phyloP scores from a whole-genome alignment of 2,888 invertebrate species.

The Dicranocentrus wangi region DNA sequence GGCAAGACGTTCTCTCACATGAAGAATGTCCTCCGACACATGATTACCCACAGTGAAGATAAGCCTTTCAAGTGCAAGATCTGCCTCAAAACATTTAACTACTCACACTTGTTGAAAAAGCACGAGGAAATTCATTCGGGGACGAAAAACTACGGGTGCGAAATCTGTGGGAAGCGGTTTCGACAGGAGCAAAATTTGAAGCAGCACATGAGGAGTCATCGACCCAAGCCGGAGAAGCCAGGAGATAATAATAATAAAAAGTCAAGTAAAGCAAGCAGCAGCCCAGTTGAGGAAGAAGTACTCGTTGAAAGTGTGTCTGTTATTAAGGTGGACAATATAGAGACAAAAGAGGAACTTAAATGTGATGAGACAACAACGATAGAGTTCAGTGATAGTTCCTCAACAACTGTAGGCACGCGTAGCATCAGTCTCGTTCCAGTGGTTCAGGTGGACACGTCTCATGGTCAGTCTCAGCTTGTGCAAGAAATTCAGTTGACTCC shows the following conservation, averaged over 20 bases:
- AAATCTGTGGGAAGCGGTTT: conserved; percentile 39
- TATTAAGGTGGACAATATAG: too few relatives aligned
- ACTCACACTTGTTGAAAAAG: conserved; percentile 28
- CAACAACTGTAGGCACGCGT: too few relatives aligned
- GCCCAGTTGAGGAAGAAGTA: too few relatives aligned
- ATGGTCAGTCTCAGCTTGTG: too few relatives aligned
- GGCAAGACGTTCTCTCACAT: conserved; percentile 2
- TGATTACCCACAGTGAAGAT: conserved; percentile 16
- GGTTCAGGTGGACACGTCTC: too few relatives aligned
- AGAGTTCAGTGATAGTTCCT: too few relatives aligned
- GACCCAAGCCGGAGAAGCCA: conserved; percentile 33
- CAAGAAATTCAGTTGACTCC: too few relatives aligned
- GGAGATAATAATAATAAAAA: background rate
- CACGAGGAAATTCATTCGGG: conserved; percentile 57
- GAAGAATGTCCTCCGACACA: conserved; percentile 21
- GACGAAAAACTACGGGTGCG: conserved; percentile 31
- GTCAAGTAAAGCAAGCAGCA: too few relatives aligned
- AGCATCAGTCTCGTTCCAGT: too few relatives aligned
- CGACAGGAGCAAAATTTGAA: conserved; percentile 33
- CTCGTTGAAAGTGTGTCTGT: too few relatives aligned
- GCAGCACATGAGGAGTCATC: conserved; percentile 47
- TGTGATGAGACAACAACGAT: too few relatives aligned
- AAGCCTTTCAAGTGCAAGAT: conserved; percentile 35
- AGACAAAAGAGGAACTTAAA: too few relatives aligned
- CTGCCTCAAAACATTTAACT: conserved; percentile 31